These are phyloP conservation scores for Zaprionus africanus DNA, from an alignment of 1,140 invertebrate genomes.

Conservation along the genomic window DNA sequence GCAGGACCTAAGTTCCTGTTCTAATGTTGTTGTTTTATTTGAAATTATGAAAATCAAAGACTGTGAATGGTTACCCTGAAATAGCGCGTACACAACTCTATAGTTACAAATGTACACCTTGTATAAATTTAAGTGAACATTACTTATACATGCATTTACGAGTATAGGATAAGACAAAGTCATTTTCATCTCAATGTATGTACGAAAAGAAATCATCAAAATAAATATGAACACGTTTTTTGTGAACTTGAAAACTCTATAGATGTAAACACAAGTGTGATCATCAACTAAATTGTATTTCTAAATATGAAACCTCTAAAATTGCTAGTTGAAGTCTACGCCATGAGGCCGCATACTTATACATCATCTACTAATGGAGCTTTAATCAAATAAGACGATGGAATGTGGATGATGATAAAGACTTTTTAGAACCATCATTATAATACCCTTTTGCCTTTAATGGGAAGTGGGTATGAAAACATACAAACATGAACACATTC, in stretches of 20 bases:
- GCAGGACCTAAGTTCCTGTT: background rate
- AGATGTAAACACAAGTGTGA: too few relatives aligned
- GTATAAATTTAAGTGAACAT: constrained; percentile 16
- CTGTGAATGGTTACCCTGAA: constrained; percentile 74
- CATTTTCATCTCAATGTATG: constrained; percentile 6
- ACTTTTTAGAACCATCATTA: too few relatives aligned
- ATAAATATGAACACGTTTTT: background rate
- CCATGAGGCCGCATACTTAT: too few relatives aligned
- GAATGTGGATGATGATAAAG: too few relatives aligned
- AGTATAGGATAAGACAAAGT: constrained; percentile 53
- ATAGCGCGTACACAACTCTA: constrained; percentile 21
- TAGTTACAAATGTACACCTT: constrained; percentile 10
- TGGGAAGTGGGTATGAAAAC: background rate
- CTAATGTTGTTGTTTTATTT: constrained; percentile 47
- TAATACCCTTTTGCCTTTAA: too few relatives aligned
- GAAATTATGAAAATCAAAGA: constrained; percentile 59
- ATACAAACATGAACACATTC: background rate
- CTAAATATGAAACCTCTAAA: too few relatives aligned
- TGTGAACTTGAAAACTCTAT: background rate
- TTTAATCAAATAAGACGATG: too few relatives aligned
- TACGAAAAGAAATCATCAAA: background rate
- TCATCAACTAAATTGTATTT: too few relatives aligned
- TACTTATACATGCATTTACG: constrained; percentile 52
- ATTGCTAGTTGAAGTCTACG: too few relatives aligned
- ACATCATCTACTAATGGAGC: too few relatives aligned